Base-by-base conservation (phyloP, 2,888 invertebrate genomes). In the Operophtera brumata region DNA sequence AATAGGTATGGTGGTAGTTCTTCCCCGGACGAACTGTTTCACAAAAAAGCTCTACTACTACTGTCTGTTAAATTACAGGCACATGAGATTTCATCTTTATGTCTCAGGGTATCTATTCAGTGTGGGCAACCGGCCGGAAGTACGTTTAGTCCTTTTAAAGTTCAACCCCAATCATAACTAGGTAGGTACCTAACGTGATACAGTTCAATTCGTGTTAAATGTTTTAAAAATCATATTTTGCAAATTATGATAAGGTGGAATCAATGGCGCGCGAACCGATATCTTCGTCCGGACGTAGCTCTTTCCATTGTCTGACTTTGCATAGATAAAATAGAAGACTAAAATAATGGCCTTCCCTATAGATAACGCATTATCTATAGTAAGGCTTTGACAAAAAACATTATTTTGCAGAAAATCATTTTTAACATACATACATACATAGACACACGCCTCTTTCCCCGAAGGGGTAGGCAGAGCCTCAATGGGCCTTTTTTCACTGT, bases 241-340 rank as follows among this genome's bases (percentile, higher is more conserved):
- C 66, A 67, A 70, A 74, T 78, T 73, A 75, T 70, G 77, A 76
- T 75, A 78, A 74, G 73, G 69, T 70, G 74, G 75, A 79, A 70
- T 70, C 76, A 82, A 82, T 83, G 82, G 78, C 57, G 73, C 71
- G 80, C 75, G 76, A 80, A 73, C 65, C 70, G 73, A 76, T 75
- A 73, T 66, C 73, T 71, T 73, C 78, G 77, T 73, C 77, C 59
- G 51, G 61, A 61, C 60, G 61, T 57, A 58, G 50, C 46, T 49
- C 32, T 61, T 65, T 70, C 72, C 67, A 69, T 61, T 71, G 67
- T 64, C 70, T 69, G 69, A 68, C 66, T 76, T 75, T 75, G 70
- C 74, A 77, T 73, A 30, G 30, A 30, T 7, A 30, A 30, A 30
- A 30, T 30, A 30, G 2, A n/a, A 7, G 8, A 5, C 30, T 30